Percentiles rank a stretch among this genome's conserved stretches.
Conservation (phyloP, 2,113 vertebrate species). For the Pseudopipra pipra region DNA sequence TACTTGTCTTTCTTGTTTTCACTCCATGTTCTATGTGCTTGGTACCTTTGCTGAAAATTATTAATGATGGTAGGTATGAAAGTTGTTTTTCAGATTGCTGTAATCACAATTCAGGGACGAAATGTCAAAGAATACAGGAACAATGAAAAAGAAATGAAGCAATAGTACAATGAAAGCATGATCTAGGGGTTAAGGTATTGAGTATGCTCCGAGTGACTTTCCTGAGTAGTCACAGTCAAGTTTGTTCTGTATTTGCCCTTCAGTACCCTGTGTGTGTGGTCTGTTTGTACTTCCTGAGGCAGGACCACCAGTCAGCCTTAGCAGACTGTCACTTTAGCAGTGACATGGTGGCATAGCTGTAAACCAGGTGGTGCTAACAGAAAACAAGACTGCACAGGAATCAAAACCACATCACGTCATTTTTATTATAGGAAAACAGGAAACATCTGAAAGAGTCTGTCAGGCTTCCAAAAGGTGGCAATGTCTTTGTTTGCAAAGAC, state of each 20-base stretch:
- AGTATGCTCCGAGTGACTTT: neutral
- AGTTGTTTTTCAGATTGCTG: neutral
- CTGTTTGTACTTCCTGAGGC: neutral
- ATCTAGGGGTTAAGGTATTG: neutral
- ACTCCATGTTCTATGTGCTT: neutral
- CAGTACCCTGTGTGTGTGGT: neutral
- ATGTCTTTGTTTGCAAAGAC: neutral
- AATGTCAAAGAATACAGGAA: neutral
- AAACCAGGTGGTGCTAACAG: neutral
- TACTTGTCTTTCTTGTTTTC: neutral
- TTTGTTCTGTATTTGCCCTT: neutral
- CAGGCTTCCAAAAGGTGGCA: neutral
- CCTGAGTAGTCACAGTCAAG: neutral
- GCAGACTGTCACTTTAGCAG: neutral
- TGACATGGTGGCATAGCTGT: neutral
- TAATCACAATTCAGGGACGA: neutral
- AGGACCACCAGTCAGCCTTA: neutral
- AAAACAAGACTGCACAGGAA: conserved; percentile 16
- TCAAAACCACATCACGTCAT: neutral
- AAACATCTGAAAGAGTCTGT: conserved; percentile 41
- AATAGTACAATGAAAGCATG: neutral
- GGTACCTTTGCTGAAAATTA: neutral
- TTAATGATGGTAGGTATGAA: neutral
- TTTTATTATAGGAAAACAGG: conserved; percentile 33
- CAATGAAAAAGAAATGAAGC: neutral